Evolutionary conservation across 2,888 invertebrate species (phyloP), one percentile per base, ranked within the genome.

Genomic region (Fragum whitleyi): DNA sequence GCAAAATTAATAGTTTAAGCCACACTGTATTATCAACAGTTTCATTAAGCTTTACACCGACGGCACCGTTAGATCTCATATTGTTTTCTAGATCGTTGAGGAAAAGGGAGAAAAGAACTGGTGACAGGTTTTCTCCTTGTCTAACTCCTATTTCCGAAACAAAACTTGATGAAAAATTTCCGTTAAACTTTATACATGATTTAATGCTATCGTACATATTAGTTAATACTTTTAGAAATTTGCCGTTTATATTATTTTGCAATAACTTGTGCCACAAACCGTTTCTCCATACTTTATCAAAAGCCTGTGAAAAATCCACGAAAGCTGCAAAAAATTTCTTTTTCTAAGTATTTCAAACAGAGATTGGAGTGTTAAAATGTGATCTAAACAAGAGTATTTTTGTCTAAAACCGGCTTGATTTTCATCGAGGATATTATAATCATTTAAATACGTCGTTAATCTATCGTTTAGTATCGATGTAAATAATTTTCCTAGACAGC

Each of bases 331-430:
- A n/a, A n/a, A n/a, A n/a, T n/a, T n/a, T n/a, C n/a, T n/a, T n/a
- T 21, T 55, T 55, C 36, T 32, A 14, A 65, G 7, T 19, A 21
- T 32, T 65, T 32, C 36, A 36, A 76, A n/a, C n/a, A n/a, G n/a
- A n/a, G n/a, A n/a, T n/a, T n/a, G n/a, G n/a, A n/a, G n/a, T n/a
- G n/a, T n/a, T n/a, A n/a, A n/a, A n/a, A n/a, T n/a, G n/a, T n/a
- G n/a, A n/a, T 80, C 75, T 16, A 42, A 47, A 2, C 75, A 77
- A 16, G 78, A 75, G 32, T 78, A 79, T 11, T 68, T 65, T 29
- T 75, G 55, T 42, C 78, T 51, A 23, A 84, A 84, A 0, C 84
- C 81, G 21, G 81, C 81, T 61, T 84, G 84, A 36, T 70, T 77
- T 57, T 75, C 72, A 23, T 73, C 26, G 28, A 85, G 57, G 21